These are phyloP conservation scores for Oreonectes daqikongensis DNA, from an alignment of 2,797 vertebrate species.

Conservation along the genomic window DNA sequence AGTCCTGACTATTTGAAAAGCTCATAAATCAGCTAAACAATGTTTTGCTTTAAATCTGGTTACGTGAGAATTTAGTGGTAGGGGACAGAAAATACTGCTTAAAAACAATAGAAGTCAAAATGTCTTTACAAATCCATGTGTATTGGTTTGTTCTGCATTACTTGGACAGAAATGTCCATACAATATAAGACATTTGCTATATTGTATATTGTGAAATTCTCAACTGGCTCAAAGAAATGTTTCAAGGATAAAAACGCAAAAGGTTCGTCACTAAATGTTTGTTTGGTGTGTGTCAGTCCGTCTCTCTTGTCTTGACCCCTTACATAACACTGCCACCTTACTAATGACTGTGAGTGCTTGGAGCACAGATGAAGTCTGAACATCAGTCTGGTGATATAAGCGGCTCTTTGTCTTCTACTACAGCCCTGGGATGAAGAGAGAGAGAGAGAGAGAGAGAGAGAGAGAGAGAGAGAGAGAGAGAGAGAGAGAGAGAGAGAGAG, in stretches of 20 bases:
- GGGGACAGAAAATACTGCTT: background rate
- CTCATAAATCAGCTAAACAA: background rate
- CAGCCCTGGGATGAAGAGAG: slow-evolving; percentile 33
- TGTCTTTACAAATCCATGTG: background rate
- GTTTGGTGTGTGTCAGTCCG: background rate
- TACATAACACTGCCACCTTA: slow-evolving; percentile 50
- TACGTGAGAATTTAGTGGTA: background rate
- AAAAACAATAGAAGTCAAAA: background rate
- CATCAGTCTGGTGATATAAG: slow-evolving; percentile 55
- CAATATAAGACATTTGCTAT: too few relatives aligned
- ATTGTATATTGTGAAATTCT: too few relatives aligned
- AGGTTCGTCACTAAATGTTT: background rate
- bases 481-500: background rate
- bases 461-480: background rate
- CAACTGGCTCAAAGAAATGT: too few relatives aligned
- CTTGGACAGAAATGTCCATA: background rate
- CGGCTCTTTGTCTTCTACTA: slow-evolving; percentile 36
- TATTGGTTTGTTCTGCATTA: too few relatives aligned
- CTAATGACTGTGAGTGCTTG: slow-evolving; percentile 43
- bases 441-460: slow-evolving; percentile 6
- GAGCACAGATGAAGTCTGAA: slow-evolving; percentile 44
- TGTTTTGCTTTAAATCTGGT: background rate
- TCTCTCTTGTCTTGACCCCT: slow-evolving; percentile 22
- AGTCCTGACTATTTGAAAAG: background rate
- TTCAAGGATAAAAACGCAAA: too few relatives aligned